Evolutionary conservation across 2,797 vertebrate species (phyloP), one percentile per base, ranked within the genome.

Genomic region (Acrossocheilus wenchowensis): DNA sequence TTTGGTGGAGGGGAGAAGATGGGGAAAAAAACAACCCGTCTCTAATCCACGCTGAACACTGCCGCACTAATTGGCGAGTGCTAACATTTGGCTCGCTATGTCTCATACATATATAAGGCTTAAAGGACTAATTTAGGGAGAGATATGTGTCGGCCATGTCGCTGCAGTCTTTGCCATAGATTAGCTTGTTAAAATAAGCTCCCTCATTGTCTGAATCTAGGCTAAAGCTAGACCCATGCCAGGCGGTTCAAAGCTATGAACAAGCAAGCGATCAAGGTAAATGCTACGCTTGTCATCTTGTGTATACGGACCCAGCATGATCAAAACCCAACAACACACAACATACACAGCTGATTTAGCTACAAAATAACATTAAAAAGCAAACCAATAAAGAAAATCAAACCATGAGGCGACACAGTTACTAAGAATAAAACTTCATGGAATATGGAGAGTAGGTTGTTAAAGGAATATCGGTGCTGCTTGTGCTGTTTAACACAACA

Each of bases 131-230:
- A 91, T 91, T 92, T 93, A 91, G 91, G 91, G 90, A 89, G 88
- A 88, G 60, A 89, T 90, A 90, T 92, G 91, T 92, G 92, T 94
- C 92, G 92, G 89, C 89, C 90, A 90, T 93, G 94, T 95, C 91
- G 91, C 93, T 90, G 88, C 90, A 86, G 87, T 93, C 88, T 93
- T 92, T 90, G 91, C 91, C 87, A 89, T 91, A 93, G 94, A 95
- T 94, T 94, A 94, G 94, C 94, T 93, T 92, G 93, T 94, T 95
- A 93, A 94, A 95, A 95, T 93, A 94, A 92, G 91, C 86, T 89
- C 90, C 83, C 88, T 92, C 92, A 90, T 93, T 89, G 89, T 93
- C 90, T 91, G 91, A 92, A 90, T 92, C 91, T 90, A 89, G 91
- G 91, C 89, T 89, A 90, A 87, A 89, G 92, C 90, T 74, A 91